A percentile compares a stretch with the other conserved stretches of the same genome.
phyloP scores from a whole-genome alignment of 2,888 invertebrate species.

The Abscondita cerata region DNA sequence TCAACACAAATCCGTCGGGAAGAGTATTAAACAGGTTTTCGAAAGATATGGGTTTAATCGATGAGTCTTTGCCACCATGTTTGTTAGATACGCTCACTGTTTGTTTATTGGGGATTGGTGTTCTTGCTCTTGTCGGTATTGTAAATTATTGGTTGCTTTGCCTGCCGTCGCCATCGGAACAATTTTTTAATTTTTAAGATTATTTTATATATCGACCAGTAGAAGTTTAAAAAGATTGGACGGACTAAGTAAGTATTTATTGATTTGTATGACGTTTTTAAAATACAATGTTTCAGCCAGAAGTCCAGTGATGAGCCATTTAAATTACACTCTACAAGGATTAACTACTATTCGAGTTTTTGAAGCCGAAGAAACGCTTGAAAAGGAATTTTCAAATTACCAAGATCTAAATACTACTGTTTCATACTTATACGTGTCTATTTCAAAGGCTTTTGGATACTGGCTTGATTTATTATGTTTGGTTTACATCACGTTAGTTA shows the following conservation, averaged over 20 bases:
- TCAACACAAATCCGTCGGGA: too few species aligned
- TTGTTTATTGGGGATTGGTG: too few species aligned
- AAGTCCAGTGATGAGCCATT: constrained; percentile 77
- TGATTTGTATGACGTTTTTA: background rate
- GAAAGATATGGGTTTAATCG: too few species aligned
- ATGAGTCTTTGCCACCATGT: too few species aligned
- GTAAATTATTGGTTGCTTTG: too few species aligned
- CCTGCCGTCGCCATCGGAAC: constrained; percentile 62
- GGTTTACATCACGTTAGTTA: constrained; percentile 40
- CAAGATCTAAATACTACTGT: constrained; percentile 66
- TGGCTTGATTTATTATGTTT: constrained; percentile 48
- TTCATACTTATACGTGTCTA: constrained; percentile 48
- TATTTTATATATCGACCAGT: constrained; percentile 71
- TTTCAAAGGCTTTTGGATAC: constrained; percentile 49
- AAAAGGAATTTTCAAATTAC: constrained; percentile 80
- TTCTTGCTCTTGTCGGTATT: too few species aligned
- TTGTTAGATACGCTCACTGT: too few species aligned
- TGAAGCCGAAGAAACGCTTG: constrained; percentile 78
- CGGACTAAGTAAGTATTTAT: constrained; percentile 59
- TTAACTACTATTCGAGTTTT: constrained; percentile 91
- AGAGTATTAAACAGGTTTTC: too few species aligned
- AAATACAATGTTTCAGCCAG: constrained; percentile 65
- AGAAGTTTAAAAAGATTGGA: constrained; percentile 74
- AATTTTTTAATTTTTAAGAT: constrained; percentile 68
- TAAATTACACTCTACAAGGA: constrained; percentile 88